A percentile compares a stretch with the other conserved stretches of the same genome.
Conservation (phyloP, 2,888 invertebrate species). For the Strigamia maritima region DNA sequence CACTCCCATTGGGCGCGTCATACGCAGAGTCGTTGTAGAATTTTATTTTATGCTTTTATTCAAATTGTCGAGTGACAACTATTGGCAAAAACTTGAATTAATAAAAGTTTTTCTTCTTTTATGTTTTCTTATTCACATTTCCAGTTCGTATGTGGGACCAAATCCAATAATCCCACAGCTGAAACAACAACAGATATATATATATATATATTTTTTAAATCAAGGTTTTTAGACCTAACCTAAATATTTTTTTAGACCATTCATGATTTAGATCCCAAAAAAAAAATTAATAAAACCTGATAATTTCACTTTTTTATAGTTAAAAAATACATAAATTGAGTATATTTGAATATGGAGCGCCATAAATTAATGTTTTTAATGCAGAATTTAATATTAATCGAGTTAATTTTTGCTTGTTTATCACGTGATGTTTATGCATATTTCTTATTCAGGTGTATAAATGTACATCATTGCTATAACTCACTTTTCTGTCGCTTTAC, state of each 20-base stretch:
- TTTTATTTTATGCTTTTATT: neutral
- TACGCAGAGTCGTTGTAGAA: neutral
- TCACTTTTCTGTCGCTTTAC: no score
- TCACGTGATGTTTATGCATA: no score
- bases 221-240: neutral
- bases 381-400: no score
- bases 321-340: no score
- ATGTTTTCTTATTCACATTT: neutral
- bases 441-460: no score
- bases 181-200: neutral
- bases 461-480: no score
- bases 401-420: no score
- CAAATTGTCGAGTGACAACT: neutral
- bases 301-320: no score
- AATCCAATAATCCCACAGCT: neutral
- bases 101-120: neutral
- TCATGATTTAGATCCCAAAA: neutral
- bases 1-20: neutral
- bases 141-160: neutral
- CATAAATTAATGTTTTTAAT: no score
- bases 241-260: neutral
- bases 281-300: no score
- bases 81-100: neutral
- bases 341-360: no score
- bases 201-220: no score